These are phyloP conservation scores for Macroglossus sobrinus DNA, from an alignment of 2,113 vertebrate species.

Conservation along the genomic window DNA sequence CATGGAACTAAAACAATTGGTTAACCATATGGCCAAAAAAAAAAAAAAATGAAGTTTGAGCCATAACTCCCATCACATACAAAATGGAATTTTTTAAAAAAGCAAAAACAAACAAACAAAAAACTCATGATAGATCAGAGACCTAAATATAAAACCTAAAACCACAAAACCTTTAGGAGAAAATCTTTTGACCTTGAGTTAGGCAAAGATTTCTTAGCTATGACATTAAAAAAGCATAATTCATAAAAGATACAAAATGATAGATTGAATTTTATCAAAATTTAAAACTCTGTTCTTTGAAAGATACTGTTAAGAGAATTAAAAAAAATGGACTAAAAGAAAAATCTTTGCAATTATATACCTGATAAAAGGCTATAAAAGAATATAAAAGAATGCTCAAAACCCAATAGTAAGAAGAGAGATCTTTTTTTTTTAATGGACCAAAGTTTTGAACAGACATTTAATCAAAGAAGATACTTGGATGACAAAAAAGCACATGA, in stretches of 20 bases:
- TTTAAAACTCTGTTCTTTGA: constrained; percentile 6
- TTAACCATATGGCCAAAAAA: neutral
- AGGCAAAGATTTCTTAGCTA: neutral
- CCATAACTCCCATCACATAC: neutral
- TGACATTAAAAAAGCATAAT: neutral
- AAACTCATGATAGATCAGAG: neutral
- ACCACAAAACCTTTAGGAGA: neutral
- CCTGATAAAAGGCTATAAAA: neutral
- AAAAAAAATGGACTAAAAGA: neutral
- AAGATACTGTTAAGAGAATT: neutral
- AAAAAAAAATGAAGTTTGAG: neutral
- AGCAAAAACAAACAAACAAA: neutral
- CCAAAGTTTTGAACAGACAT: neutral
- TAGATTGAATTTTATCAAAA: neutral
- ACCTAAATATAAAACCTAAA: neutral
- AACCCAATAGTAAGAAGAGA: neutral
- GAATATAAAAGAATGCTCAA: neutral
- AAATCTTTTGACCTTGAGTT: neutral
- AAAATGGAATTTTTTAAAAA: neutral
- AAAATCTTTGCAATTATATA: neutral
- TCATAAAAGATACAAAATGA: neutral
- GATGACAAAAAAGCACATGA: neutral
- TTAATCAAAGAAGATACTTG: neutral
- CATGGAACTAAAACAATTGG: neutral
- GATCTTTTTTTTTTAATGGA: neutral